Conservation (phyloP, 2,113 vertebrate genomes). For the Spilogale gracilis region DNA sequence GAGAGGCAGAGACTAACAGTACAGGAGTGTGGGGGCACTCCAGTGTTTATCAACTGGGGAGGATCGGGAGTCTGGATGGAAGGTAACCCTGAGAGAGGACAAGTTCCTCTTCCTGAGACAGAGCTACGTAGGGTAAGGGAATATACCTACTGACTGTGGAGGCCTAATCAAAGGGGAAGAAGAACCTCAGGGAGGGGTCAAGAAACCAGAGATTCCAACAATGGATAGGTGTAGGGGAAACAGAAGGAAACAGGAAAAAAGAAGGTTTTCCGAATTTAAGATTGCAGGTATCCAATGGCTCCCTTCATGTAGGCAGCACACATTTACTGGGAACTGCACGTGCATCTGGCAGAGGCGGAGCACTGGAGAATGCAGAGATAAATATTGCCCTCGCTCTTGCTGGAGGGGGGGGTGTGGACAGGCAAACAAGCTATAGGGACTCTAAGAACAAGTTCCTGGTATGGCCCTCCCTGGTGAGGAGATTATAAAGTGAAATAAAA, state of each 20-base stretch:
- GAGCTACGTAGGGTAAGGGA: neutral
- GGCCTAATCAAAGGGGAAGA: neutral
- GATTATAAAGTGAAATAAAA: neutral
- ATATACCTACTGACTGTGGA: neutral
- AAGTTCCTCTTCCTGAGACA: neutral
- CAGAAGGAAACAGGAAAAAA: neutral
- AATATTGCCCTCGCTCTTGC: neutral
- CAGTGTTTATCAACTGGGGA: neutral
- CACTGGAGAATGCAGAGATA: neutral
- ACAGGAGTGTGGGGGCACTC: fast-evolving
- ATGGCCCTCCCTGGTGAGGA: neutral
- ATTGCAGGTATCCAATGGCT: neutral
- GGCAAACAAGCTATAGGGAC: neutral
- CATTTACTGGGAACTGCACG: neutral
- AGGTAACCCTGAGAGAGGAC: neutral
- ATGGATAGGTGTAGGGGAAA: neutral
- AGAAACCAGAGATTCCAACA: neutral
- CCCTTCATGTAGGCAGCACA: neutral
- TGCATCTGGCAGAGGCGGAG: neutral
- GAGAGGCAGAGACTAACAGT: neutral
- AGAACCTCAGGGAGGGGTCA: neutral
- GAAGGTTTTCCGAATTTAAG: neutral
- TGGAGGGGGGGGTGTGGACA: too few species aligned
- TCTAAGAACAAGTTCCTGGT: neutral
- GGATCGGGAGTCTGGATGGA: neutral